Conservation (phyloP, 2,888 invertebrate genomes). For the Pseudanteris insignis region DNA sequence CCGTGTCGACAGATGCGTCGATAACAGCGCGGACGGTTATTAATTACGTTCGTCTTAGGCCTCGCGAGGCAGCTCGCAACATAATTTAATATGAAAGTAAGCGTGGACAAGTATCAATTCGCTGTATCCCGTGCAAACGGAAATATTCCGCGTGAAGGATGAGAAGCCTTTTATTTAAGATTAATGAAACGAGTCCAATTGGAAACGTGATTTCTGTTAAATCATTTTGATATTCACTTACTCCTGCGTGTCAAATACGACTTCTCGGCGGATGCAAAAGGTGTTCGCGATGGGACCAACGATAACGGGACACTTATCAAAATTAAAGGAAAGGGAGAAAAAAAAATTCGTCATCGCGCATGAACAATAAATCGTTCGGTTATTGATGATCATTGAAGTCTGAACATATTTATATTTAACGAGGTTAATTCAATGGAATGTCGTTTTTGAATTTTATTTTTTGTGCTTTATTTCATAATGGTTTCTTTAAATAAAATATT, state of each 20-base stretch:
- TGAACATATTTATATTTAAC: no score
- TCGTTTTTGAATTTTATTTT: no score
- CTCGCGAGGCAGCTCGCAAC: slow-evolving; percentile 13
- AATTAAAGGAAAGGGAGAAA: no score
- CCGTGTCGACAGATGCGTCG: slow-evolving; percentile 43
- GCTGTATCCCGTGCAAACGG: slow-evolving; percentile 26
- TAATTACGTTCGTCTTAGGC: slow-evolving; percentile 56
- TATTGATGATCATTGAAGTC: no score
- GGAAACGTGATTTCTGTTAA: slow-evolving; percentile 18
- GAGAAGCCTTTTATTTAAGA: slow-evolving; percentile 42
- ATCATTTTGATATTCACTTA: slow-evolving; percentile 15
- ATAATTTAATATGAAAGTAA: slow-evolving; percentile 21
- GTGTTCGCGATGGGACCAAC: no score
- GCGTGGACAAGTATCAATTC: slow-evolving; percentile 29
- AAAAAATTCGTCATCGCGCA: no score
- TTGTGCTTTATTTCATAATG: no score
- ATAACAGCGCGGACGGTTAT: slow-evolving; percentile 56
- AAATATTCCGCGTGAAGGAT: slow-evolving; percentile 40
- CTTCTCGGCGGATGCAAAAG: no score
- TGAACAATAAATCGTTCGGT: no score
- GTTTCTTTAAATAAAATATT: no score
- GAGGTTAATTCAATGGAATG: no score
- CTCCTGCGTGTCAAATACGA: not conserved
- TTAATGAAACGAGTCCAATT: slow-evolving; percentile 43
- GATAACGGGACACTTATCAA: no score